Percentiles rank a stretch among this genome's conserved stretches.
Conservation (phyloP, 2,113 vertebrate species). For the Petromus typicus region DNA sequence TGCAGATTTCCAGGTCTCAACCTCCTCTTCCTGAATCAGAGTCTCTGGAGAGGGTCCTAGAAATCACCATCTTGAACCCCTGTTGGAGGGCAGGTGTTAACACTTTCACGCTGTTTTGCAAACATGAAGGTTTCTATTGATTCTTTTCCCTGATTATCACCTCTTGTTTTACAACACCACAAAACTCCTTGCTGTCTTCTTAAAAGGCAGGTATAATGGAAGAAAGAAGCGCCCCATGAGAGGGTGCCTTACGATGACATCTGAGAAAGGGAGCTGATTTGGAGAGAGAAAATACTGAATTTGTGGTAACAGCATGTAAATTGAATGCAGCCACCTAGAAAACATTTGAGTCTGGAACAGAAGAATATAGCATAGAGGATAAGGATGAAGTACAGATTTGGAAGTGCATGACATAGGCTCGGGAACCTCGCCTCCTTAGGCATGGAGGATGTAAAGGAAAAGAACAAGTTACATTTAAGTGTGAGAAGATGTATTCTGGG, state of each 20-base stretch:
- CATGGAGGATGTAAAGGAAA: background rate
- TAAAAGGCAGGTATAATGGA: background rate
- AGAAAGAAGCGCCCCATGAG: background rate
- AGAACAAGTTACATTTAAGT: background rate
- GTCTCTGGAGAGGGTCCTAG: conserved; percentile 48
- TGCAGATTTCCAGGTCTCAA: conserved; percentile 36
- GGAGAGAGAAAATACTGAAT: background rate
- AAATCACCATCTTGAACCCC: conserved; percentile 57
- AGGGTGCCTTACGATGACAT: background rate
- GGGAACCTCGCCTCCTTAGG: background rate
- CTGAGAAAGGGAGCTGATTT: conserved; percentile 29
- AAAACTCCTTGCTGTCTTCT: background rate
- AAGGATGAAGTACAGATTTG: background rate
- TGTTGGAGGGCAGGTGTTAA: conserved; percentile 38
- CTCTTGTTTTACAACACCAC: background rate
- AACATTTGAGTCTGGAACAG: background rate
- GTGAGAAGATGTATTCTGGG: background rate
- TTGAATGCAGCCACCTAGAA: background rate
- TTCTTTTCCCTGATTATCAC: background rate
- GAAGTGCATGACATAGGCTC: background rate
- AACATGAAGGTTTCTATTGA: background rate
- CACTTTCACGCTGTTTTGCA: conserved; percentile 6
- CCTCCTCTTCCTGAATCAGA: conserved; percentile 19
- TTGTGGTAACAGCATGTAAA: background rate
- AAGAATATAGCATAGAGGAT: background rate